Base-by-base conservation (phyloP, 2,113 vertebrate genomes). In the Tupaia tana region DNA sequence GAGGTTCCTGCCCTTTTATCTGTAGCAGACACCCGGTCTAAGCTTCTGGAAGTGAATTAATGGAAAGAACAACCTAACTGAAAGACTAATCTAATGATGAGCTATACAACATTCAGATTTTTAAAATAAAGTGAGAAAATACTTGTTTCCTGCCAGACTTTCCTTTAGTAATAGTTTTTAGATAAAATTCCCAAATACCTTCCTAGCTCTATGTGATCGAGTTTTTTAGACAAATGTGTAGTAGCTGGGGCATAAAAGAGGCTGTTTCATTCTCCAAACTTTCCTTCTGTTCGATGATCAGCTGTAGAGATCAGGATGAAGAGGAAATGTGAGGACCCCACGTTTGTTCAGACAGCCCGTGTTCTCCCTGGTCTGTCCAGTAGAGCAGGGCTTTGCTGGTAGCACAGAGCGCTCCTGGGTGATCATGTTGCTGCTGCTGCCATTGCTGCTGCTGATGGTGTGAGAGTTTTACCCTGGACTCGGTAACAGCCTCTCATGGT, bases 81-180 rank as follows among this genome's bases (percentile, higher is more conserved):
- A 59, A 91, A 91, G 73, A n/a, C 25, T 18, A 82, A 12, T 64
- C 81, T 43, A 84, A 64, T 73, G n/a, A 77, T 86, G 66, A 82
- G 52, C 29, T 91, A 84, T 63, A 73, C 80, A 80, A 92, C 58
- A 63, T 78, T 54, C 22, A 31, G 64, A 74, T 31, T 83, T 92
- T 64, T 70, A 85, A 94, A 94, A 22, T 43, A 90, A 64, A 24
- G 58, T 12, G n/a, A 89, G 61, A n/a, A 61, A 78, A 96, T n/a
- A 54, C 78, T 61, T 54, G 18, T 80, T 94, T 93, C n/a, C 19
- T 84, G 18, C 15, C 66, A 87, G 15, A 1, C 71, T 95, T 95
- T 67, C 67, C 34, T 71, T 56, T 73, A 91, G 94, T 29, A 14
- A 59, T 63, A n/a, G 69, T 70, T 84, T 92, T 6, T 22, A 4